Conservation (phyloP, 2,113 vertebrate genomes). For the Phalacrocorax pelagicus region DNA sequence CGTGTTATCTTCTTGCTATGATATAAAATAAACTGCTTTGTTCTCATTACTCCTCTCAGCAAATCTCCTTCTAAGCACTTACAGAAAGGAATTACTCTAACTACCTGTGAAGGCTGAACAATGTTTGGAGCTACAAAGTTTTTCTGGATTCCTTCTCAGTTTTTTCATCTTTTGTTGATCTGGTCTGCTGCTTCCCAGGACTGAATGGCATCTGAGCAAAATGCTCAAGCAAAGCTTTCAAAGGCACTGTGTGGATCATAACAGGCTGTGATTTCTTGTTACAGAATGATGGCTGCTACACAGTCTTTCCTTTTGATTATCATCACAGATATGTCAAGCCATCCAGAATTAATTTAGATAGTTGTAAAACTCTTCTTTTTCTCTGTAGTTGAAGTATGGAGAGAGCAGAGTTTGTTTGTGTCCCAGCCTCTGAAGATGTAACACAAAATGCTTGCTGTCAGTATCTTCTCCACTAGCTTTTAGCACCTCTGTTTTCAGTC, state of each 20-base stretch:
- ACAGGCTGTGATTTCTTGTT: not conserved
- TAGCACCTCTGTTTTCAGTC: not conserved
- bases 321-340: not conserved
- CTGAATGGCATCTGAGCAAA: not conserved
- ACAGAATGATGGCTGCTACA: not conserved
- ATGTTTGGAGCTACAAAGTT: not conserved
- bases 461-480: not conserved
- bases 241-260: not conserved
- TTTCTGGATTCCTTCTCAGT: not conserved
- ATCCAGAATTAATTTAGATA: not conserved
- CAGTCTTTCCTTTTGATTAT: constrained; percentile 18
- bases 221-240: not conserved
- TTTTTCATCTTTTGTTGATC: not conserved
- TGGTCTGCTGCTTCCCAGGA: not conserved
- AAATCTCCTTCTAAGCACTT: not conserved
- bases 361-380: not conserved
- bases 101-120: not conserved
- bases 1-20: not conserved
- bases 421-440: not conserved
- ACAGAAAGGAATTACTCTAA: not conserved
- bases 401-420: not conserved
- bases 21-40: not conserved
- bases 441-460: not conserved
- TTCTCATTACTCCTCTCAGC: not conserved
- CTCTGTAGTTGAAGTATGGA: not conserved